phyloP scores from a whole-genome alignment of 2,113 vertebrate species.

The Platysteira castanea region DNA sequence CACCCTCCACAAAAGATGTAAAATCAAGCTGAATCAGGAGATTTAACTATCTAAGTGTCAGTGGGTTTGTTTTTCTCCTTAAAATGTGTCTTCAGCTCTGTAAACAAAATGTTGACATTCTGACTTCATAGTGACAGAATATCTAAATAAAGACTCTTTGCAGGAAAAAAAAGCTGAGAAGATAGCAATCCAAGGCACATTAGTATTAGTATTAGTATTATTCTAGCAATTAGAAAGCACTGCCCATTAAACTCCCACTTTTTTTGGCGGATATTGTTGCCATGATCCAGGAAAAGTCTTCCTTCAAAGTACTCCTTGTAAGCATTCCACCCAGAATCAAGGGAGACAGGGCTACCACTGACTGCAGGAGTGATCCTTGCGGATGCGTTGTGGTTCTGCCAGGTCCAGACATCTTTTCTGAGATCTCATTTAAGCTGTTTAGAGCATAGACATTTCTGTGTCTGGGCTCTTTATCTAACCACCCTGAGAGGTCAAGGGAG shows the following conservation, averaged over 20 bases:
- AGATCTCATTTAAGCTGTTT: neutral
- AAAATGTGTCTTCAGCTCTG: neutral
- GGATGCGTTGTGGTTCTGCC: neutral
- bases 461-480: neutral
- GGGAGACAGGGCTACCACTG: neutral
- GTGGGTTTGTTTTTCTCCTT: neutral
- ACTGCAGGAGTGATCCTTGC: neutral
- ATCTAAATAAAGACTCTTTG: neutral
- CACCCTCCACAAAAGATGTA: neutral
- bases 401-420: neutral
- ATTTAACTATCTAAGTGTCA: neutral
- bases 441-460: neutral
- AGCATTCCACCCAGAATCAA: neutral
- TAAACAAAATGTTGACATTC: neutral
- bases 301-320: neutral
- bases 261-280: neutral
- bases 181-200: neutral
- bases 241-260: neutral
- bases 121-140: neutral
- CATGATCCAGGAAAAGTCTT: neutral
- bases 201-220: neutral
- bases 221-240: neutral
- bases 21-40: neutral
- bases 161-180: neutral
- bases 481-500: neutral